Percentiles rank a stretch among this genome's conserved stretches.
phyloP scores from a whole-genome alignment of 2,113 vertebrate species.

The Cranoglanis bouderius region DNA sequence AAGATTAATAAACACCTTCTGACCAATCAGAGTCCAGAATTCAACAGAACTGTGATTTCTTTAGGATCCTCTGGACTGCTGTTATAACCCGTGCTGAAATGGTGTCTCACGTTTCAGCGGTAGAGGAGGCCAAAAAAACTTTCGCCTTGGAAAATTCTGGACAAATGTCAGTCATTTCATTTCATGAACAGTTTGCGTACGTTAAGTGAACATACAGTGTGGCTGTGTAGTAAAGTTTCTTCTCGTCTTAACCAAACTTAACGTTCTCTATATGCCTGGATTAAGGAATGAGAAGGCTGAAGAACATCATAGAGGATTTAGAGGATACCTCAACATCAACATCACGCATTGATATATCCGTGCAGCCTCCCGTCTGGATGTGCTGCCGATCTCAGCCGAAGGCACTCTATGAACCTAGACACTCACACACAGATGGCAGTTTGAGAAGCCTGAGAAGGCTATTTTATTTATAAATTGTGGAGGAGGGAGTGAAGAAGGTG shows the following conservation, averaged over 20 bases:
- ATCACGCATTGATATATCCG: not conserved
- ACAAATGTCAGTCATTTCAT: not conserved
- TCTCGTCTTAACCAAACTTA: not conserved
- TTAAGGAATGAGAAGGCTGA: not conserved
- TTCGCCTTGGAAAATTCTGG: not conserved
- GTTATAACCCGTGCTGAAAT: too few species aligned
- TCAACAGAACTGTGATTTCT: not conserved
- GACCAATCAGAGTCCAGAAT: not conserved
- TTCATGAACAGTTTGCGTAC: not conserved
- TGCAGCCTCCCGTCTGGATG: not conserved
- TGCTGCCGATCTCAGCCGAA: not conserved
- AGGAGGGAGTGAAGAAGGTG: conserved; percentile 13
- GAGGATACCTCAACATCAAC: not conserved
- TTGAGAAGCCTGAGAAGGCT: not conserved
- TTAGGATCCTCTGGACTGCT: not conserved
- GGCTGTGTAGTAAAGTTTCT: not conserved
- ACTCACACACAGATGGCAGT: not conserved
- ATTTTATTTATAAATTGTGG: conserved; percentile 20
- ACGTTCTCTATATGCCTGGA: not conserved
- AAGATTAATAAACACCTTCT: not conserved
- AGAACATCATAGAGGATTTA: not conserved
- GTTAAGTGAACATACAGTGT: not conserved
- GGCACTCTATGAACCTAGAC: not conserved
- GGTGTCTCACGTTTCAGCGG: too few species aligned
- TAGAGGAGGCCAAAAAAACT: too few species aligned